phyloP scores from a whole-genome alignment of 2,888 invertebrate genomes.

The Stenchaetothrips biformis region DNA sequence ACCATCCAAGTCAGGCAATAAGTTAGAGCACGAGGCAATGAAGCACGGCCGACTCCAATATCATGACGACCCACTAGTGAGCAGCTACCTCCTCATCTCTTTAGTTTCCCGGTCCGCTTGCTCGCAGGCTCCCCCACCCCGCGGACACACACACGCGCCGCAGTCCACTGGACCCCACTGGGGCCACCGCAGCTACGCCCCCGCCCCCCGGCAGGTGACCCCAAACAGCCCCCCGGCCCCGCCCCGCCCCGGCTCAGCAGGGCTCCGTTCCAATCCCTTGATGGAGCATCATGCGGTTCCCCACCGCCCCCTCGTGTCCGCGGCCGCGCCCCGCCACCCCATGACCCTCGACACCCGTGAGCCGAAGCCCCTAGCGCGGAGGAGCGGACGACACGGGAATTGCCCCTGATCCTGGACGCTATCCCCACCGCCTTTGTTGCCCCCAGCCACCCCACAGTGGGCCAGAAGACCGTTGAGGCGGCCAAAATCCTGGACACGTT shows the following conservation, averaged over 20 bases:
- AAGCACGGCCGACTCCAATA: no score
- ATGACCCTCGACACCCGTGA: not conserved
- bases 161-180: not conserved
- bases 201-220: not conserved
- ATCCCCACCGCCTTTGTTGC: not conserved
- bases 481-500: no score
- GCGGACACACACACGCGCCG: not conserved
- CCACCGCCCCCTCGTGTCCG: not conserved
- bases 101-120: no score
- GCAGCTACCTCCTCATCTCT: no score
- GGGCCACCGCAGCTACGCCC: no score
- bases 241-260: not conserved
- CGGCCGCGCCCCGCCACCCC: not conserved
- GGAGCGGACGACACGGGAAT: not conserved
- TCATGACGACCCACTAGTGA: no score
- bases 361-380: not conserved
- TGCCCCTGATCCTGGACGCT: not conserved
- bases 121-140: not conserved
- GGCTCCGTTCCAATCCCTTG: not conserved
- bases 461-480: no score
- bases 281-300: slow-evolving; percentile 6
- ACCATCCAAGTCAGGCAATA: no score
- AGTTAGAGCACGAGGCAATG: no score
- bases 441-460: no score
- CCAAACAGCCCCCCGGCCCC: not conserved